These are phyloP conservation scores for Trypoxylus dichotomus DNA, from an alignment of 1,140 invertebrate genomes.

Conservation along the genomic window DNA sequence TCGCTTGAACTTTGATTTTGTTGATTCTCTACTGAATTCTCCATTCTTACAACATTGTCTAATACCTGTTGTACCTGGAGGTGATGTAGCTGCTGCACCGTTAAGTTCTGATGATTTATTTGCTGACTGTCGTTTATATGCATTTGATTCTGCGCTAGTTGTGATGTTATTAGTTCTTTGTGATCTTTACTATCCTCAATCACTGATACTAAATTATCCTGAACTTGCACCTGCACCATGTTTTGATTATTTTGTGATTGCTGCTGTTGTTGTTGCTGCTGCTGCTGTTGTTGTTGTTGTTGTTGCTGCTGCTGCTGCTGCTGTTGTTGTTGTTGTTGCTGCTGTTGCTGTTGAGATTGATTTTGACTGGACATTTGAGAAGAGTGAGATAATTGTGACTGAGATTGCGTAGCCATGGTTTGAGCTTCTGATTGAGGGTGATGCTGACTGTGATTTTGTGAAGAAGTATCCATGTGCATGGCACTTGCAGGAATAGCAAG, in stretches of 20 bases:
- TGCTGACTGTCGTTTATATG: slow-evolving; percentile 48
- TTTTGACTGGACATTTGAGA: slow-evolving; percentile 49
- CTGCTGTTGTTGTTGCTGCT: slow-evolving; percentile 31
- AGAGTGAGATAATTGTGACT: slow-evolving; percentile 54
- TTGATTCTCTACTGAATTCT: slow-evolving; percentile 44
- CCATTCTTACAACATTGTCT: slow-evolving; percentile 50
- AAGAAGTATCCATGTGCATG: slow-evolving; percentile 49
- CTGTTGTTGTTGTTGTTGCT: slow-evolving; percentile 40
- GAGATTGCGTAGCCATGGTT: slow-evolving; percentile 47
- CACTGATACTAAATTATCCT: slow-evolving; percentile 53
- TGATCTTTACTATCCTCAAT: slow-evolving; percentile 53
- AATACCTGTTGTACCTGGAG: slow-evolving; percentile 52
- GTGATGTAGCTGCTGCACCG: slow-evolving; percentile 52
- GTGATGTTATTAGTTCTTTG: slow-evolving; percentile 48
- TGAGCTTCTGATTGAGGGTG: slow-evolving; percentile 50
- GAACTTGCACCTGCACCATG: slow-evolving; percentile 53
- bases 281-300: slow-evolving; percentile 32
- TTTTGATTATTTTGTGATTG: slow-evolving; percentile 34
- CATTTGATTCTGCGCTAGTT: slow-evolving; percentile 48
- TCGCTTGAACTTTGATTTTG: slow-evolving; percentile 41
- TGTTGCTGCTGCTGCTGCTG: slow-evolving; percentile 28
- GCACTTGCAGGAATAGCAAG: slow-evolving; percentile 49
- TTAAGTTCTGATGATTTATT: slow-evolving; percentile 47
- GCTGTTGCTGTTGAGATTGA: slow-evolving; percentile 35
- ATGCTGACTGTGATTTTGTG: slow-evolving; percentile 52